Evolutionary conservation across 2,113 vertebrate genomes (phyloP).

Genomic region (Sebastes fasciatus): DNA sequence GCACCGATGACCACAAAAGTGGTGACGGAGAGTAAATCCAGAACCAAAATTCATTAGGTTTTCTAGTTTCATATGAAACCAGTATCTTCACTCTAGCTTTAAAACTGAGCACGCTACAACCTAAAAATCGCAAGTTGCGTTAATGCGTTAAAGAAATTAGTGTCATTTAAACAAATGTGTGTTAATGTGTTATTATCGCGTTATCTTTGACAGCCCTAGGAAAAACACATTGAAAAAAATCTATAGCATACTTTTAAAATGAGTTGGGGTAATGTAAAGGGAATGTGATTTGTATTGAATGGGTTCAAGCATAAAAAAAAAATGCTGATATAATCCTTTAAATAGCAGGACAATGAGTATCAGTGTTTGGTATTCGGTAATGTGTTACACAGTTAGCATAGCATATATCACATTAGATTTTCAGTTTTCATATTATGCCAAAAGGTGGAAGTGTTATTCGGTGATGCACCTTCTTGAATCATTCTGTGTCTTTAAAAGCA

Average conservation of each 20-base stretch:
- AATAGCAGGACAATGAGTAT: neutral
- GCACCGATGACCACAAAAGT: no score
- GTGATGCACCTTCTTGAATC: conserved; percentile 6
- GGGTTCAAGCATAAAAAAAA: neutral
- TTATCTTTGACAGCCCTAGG: no score
- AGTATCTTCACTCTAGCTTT: no score
- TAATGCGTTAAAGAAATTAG: no score
- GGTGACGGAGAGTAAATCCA: no score
- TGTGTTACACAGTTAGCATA: neutral
- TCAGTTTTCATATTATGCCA: neutral
- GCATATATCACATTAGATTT: neutral
- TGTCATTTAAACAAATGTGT: no score
- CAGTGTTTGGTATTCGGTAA: neutral
- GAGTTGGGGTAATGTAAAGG: neutral
- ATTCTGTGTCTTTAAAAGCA: conserved; percentile 29
- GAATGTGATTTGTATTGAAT: conserved; percentile 2
- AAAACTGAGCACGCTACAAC: no score
- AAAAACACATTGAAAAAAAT: no score
- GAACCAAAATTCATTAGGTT: no score
- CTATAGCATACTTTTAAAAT: neutral
- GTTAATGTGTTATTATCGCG: no score
- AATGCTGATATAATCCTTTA: neutral
- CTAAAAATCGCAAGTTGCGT: no score
- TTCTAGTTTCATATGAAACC: no score
- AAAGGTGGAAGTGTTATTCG: neutral